Percentiles rank a stretch among this genome's conserved stretches.
phyloP scores from a whole-genome alignment of 1,140 invertebrate species.

The Matsumurasca onukii region DNA sequence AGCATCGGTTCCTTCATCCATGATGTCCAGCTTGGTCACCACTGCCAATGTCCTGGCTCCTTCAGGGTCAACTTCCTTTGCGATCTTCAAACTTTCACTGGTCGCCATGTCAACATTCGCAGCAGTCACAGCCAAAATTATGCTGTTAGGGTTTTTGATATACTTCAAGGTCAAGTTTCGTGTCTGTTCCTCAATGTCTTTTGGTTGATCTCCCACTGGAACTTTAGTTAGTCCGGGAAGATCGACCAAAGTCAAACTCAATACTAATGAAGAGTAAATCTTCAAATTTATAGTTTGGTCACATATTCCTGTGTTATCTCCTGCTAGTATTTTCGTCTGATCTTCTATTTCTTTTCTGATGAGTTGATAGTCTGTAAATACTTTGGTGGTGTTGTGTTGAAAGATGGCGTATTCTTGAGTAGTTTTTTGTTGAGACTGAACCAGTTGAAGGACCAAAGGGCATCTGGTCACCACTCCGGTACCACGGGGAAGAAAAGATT shows the following conservation, averaged over 20 bases:
- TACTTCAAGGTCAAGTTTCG: slow-evolving; percentile 58
- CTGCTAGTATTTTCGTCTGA: slow-evolving; percentile 69
- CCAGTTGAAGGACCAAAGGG: slow-evolving; percentile 38
- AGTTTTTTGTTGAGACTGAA: background rate
- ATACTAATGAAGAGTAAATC: slow-evolving; percentile 66
- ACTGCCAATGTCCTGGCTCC: slow-evolving; percentile 68
- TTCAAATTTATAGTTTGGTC: slow-evolving; percentile 68
- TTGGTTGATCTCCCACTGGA: slow-evolving; percentile 63
- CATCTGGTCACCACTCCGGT: slow-evolving; percentile 38
- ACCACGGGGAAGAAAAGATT: slow-evolving; percentile 40
- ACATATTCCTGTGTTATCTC: slow-evolving; percentile 70
- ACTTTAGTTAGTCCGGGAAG: slow-evolving; percentile 63
- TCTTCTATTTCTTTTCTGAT: slow-evolving; percentile 73
- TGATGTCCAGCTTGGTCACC: slow-evolving; percentile 74
- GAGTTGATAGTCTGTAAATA: slow-evolving; percentile 65
- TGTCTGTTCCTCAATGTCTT: slow-evolving; percentile 61
- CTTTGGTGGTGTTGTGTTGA: slow-evolving; percentile 65
- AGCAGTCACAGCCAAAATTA: slow-evolving; percentile 59
- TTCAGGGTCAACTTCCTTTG: slow-evolving; percentile 62
- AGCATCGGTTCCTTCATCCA: slow-evolving; percentile 77
- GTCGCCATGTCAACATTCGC: slow-evolving; percentile 68
- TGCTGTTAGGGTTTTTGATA: slow-evolving; percentile 54
- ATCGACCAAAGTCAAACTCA: slow-evolving; percentile 64
- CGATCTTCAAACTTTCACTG: slow-evolving; percentile 62
- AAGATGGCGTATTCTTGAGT: slow-evolving; percentile 70